Conservation (phyloP, 23 tunicate species). For the Ascidia mentula region DNA sequence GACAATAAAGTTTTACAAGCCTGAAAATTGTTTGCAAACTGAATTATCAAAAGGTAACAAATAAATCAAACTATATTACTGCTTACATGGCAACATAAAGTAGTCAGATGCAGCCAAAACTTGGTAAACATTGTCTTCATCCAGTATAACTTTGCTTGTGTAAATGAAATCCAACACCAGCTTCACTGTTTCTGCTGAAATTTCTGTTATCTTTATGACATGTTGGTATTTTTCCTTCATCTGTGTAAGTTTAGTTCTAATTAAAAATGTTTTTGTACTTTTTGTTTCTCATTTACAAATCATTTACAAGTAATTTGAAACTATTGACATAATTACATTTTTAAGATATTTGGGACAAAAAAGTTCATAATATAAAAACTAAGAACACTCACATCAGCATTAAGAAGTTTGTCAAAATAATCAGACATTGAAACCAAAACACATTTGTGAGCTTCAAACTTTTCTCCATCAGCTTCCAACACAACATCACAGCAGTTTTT, state of each 20-base stretch:
- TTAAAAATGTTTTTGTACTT: no score
- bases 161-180: background rate
- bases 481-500: background rate
- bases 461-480: background rate
- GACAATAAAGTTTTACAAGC: no score
- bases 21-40: no score
- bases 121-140: conserved; percentile 2
- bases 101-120: conserved; percentile 2
- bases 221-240: background rate
- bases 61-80: no score
- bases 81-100: background rate
- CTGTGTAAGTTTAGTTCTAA: no score
- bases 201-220: background rate
- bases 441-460: conserved; percentile 3
- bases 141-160: background rate
- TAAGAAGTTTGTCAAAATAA: background rate
- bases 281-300: no score
- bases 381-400: background rate
- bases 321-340: background rate
- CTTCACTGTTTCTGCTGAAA: background rate
- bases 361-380: no score
- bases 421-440: conserved; percentile 5
- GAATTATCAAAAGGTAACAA: no score
- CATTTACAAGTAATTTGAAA: no score
- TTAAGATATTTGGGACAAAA: background rate